Evolutionary conservation across 1,140 invertebrate species (phyloP).

Genomic region (Asbolus verrucosus): DNA sequence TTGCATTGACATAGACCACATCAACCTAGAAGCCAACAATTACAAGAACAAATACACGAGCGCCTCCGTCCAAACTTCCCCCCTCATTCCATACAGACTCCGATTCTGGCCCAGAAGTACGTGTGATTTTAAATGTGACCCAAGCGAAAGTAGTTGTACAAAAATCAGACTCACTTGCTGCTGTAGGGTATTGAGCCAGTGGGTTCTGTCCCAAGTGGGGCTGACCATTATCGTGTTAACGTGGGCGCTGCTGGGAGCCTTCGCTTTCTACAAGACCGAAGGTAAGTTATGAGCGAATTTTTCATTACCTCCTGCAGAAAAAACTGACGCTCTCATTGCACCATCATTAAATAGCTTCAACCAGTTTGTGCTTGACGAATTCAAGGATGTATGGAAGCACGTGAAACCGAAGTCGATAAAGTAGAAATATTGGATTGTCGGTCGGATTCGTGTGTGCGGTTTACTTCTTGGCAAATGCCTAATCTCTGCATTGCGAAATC

Average conservation of each 20-base stretch:
- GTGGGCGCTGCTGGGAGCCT: conserved; percentile 71
- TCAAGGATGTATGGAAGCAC: neutral
- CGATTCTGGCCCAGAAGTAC: conserved; percentile 66
- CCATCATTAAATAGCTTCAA: too few species aligned
- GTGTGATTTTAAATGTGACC: conserved; percentile 58
- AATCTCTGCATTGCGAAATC: conserved; percentile 2
- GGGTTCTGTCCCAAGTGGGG: conserved; percentile 66
- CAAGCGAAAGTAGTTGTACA: conserved; percentile 53
- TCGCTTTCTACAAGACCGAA: conserved; percentile 71
- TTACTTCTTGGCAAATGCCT: neutral
- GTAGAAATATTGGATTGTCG: neutral
- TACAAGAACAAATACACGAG: conserved; percentile 54
- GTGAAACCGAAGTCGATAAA: conserved; percentile 1
- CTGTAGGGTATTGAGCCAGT: conserved; percentile 61
- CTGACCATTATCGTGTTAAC: conserved; percentile 67
- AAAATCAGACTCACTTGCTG: conserved; percentile 55
- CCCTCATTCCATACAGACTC: conserved; percentile 66
- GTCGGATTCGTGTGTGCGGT: neutral
- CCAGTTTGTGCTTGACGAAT: too few species aligned
- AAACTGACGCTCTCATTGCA: too few species aligned
- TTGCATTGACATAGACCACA: conserved; percentile 60
- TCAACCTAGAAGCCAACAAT: conserved; percentile 59
- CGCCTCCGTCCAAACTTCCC: conserved; percentile 65
- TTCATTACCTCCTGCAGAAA: too few species aligned
- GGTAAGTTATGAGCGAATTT: conserved; percentile 59